Conservation (phyloP, 2,888 invertebrate genomes). For the Rotaria macrura region DNA sequence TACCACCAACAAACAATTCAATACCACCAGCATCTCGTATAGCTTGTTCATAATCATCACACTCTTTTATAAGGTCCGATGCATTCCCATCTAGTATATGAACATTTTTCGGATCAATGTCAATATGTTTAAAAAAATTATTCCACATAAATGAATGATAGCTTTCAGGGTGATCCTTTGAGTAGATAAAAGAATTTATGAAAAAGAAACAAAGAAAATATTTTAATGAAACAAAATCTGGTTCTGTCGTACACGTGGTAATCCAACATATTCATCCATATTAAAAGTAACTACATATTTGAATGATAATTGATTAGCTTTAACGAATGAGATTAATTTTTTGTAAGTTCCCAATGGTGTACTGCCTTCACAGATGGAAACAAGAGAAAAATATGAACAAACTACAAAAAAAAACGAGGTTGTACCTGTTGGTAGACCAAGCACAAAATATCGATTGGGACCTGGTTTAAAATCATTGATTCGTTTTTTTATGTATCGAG, state of each 20-base stretch:
- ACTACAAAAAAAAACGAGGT: not conserved
- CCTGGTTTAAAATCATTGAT: constrained; percentile 79
- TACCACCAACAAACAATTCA: constrained; percentile 72
- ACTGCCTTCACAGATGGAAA: constrained; percentile 50
- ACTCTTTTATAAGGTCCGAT: constrained; percentile 69
- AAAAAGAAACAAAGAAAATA: not conserved
- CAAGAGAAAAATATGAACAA: not conserved
- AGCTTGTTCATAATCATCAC: constrained; percentile 69
- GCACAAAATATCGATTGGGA: constrained; percentile 71
- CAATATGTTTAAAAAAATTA: constrained; percentile 93
- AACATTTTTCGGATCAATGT: constrained; percentile 80
- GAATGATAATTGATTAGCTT: constrained; percentile 78
- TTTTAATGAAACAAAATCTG: not conserved
- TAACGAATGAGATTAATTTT: constrained; percentile 76
- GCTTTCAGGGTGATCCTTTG: constrained; percentile 79
- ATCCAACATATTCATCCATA: constrained; percentile 97
- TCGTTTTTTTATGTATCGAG: constrained; percentile 79
- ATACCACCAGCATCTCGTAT: constrained; percentile 80
- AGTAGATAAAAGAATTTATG: constrained; percentile 42
- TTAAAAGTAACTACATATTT: constrained; percentile 95
- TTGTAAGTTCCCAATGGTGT: constrained; percentile 95
- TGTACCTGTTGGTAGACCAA: constrained; percentile 80
- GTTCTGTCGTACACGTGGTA: not conserved
- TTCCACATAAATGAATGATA: constrained; percentile 98
- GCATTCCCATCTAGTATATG: constrained; percentile 76